These are phyloP conservation scores for Acleris laterana DNA, from an alignment of 2,888 invertebrate genomes.

Conservation along the genomic window DNA sequence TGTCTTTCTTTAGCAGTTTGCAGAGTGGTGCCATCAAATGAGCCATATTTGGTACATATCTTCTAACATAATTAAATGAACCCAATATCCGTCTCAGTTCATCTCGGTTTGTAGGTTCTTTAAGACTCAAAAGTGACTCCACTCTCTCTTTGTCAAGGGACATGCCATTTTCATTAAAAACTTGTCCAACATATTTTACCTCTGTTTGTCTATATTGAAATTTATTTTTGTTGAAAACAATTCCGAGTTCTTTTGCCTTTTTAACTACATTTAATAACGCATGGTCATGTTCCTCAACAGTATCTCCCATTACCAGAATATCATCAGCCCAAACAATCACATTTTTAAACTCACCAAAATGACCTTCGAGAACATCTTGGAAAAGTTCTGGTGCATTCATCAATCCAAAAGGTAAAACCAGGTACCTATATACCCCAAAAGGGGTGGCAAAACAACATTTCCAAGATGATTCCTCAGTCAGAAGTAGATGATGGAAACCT, in stretches of 20 bases:
- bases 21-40: constrained; percentile 34
- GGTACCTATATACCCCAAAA: background rate
- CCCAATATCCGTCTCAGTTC: constrained; percentile 34
- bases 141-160: constrained; percentile 25
- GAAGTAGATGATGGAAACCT: background rate
- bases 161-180: constrained; percentile 37
- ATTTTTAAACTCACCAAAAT: constrained; percentile 1
- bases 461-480: constrained; percentile 37
- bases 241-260: constrained; percentile 23
- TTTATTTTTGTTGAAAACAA: constrained; percentile 39
- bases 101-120: constrained; percentile 30
- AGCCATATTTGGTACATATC: constrained; percentile 39
- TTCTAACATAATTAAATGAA: constrained; percentile 36
- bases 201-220: constrained; percentile 36
- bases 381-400: background rate
- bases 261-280: constrained; percentile 2
- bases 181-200: constrained; percentile 39
- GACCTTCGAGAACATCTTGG: background rate
- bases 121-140: constrained; percentile 33
- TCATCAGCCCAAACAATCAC: constrained; percentile 3
- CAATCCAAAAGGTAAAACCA: constrained; percentile 28
- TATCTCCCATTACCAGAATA: constrained; percentile 6
- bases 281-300: constrained; percentile 8
- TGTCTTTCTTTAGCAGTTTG: constrained; percentile 35
- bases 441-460: constrained; percentile 37